These are phyloP conservation scores for Petrocephalus sullivani DNA, from an alignment of 2,797 vertebrate genomes.

Conservation along the genomic window DNA sequence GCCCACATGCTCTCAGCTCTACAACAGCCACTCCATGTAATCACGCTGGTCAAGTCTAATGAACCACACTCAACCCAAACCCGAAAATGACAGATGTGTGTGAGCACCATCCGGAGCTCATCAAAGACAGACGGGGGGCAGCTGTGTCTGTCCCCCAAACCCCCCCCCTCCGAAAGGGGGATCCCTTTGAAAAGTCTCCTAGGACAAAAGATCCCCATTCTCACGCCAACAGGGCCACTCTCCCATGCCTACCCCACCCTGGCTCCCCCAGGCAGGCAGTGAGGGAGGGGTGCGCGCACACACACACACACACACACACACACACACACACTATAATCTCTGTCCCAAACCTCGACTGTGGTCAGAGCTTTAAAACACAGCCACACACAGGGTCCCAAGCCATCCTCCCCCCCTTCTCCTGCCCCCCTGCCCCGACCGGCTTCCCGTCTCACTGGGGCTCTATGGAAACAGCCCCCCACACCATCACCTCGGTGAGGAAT, in stretches of 20 bases:
- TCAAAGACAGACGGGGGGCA: background rate
- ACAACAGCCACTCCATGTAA: background rate
- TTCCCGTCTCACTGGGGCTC: background rate
- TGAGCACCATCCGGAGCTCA: background rate
- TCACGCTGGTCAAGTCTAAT: background rate
- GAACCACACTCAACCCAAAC: background rate
- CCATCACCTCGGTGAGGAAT: background rate
- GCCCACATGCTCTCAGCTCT: background rate
- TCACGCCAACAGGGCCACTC: slow-evolving; percentile 69
- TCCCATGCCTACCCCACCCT: slow-evolving; percentile 51
- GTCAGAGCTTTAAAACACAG: slow-evolving; percentile 27
- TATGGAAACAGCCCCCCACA: background rate
- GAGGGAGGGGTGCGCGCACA: slow-evolving; percentile 14
- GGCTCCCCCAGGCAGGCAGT: slow-evolving; percentile 16
- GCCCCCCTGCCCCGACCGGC: background rate
- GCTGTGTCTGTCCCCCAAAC: background rate
- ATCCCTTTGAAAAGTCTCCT: slow-evolving; percentile 66
- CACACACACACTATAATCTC: background rate
- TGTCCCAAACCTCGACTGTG: background rate
- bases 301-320: slow-evolving; percentile 19
- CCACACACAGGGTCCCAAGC: background rate
- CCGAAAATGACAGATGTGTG: background rate
- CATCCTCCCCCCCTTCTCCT: background rate
- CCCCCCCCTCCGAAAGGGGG: slow-evolving; percentile 46
- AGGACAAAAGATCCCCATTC: slow-evolving; percentile 72